Percentiles rank a stretch among this genome's conserved stretches.
phyloP scores from a whole-genome alignment of 2,888 invertebrate species.

The Erebia aethiops region DNA sequence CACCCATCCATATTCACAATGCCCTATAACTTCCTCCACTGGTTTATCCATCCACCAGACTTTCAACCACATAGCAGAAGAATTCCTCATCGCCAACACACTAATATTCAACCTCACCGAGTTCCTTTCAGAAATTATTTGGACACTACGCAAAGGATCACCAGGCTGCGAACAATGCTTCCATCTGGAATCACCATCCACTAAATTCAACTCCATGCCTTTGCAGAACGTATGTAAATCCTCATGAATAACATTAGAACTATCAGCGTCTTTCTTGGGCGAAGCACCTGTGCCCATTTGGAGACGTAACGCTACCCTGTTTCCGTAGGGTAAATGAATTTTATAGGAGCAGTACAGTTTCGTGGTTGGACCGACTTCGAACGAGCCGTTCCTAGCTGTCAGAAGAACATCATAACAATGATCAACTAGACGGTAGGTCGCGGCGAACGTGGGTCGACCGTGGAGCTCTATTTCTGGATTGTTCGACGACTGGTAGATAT shows the following conservation, averaged over 20 bases:
- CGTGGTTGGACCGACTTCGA: conserved; percentile 84
- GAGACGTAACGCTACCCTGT: conserved; percentile 85
- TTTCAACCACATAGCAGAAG: conserved; percentile 80
- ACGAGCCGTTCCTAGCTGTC: conserved; percentile 85
- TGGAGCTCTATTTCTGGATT: conserved; percentile 82
- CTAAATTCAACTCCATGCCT: conserved; percentile 82
- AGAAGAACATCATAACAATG: conserved; percentile 88
- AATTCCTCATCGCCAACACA: conserved; percentile 65
- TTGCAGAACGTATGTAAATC: conserved; percentile 72
- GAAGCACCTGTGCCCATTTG: conserved; percentile 80
- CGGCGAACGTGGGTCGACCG: conserved; percentile 86
- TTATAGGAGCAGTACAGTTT: conserved; percentile 86
- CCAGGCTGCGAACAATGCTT: conserved; percentile 84
- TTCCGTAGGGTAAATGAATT: conserved; percentile 88
- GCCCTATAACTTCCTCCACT: conserved; percentile 83
- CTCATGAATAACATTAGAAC: conserved; percentile 66
- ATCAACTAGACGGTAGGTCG: conserved; percentile 86
- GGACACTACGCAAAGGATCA: conserved; percentile 82
- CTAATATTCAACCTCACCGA: conserved; percentile 78
- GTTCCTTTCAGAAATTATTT: conserved; percentile 84
- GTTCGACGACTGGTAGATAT: conserved; percentile 80
- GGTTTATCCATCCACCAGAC: conserved; percentile 86
- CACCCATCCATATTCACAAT: conserved; percentile 89
- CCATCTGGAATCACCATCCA: conserved; percentile 84
- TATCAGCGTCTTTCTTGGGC: conserved; percentile 55